Conservation (phyloP, 2,797 vertebrate species). For the Hephaestus fuliginosus region DNA sequence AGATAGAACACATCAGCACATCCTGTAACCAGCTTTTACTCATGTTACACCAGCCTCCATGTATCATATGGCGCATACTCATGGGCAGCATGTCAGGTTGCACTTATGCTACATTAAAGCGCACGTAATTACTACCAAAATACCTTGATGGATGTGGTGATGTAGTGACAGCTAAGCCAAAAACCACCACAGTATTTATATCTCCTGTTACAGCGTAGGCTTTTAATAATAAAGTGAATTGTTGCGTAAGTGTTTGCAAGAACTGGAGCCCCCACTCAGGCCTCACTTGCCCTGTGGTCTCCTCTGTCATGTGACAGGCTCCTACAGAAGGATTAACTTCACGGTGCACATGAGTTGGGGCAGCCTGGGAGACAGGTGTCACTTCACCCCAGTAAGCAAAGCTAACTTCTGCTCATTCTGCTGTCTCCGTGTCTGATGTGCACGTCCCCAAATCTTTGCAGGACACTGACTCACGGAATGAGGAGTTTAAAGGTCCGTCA, state of each 20-base stretch:
- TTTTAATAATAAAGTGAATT: conserved; percentile 2
- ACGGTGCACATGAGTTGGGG: conserved; percentile 83
- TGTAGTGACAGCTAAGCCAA: conserved; percentile 3
- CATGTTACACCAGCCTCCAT: conserved; percentile 59
- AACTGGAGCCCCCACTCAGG: background rate
- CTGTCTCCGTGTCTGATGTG: conserved; percentile 89
- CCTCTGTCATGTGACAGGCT: conserved; percentile 85
- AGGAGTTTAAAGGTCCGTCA: conserved; percentile 87
- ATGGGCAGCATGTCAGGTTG: conserved; percentile 39
- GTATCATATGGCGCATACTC: conserved; percentile 50
- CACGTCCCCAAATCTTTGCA: conserved; percentile 86
- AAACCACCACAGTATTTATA: background rate
- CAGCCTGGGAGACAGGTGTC: conserved; percentile 91
- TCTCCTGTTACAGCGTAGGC: background rate
- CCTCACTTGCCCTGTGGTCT: conserved; percentile 54
- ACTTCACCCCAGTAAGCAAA: conserved; percentile 89
- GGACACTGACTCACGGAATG: conserved; percentile 87
- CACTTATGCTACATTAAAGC: conserved; percentile 19
- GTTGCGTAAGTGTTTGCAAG: conserved; percentile 24
- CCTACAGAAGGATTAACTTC: conserved; percentile 88
- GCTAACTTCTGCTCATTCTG: conserved; percentile 89
- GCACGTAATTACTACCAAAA: conserved; percentile 32
- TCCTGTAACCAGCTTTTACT: conserved; percentile 84
- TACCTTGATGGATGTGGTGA: conserved; percentile 14
- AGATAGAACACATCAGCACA: conserved; percentile 70